Evolutionary conservation across 2,113 vertebrate species (phyloP), one percentile per base, ranked within the genome.

Genomic region (Semnornis frantzii): DNA sequence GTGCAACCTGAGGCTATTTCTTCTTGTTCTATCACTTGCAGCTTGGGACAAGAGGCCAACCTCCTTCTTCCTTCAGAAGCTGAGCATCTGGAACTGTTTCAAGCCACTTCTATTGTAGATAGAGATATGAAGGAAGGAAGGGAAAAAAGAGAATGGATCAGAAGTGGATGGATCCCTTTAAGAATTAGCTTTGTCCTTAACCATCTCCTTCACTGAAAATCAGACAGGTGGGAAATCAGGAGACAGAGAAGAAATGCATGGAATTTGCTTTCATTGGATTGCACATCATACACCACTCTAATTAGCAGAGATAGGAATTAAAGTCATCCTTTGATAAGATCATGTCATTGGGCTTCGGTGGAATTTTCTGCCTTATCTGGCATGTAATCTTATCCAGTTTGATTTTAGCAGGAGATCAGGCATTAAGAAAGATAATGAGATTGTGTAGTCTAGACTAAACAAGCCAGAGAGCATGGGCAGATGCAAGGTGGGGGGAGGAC

Each of bases 351-450:
- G 24, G 27, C 70, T 82, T 5, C 15, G 6, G 15, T 31, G 88
- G 74, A 85, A 82, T 92, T 95, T 93, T 93, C 91, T 10, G 18
- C 89, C 46, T 80, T 82, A 74, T 91, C 89, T 96, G 82, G 12
- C 15, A 0, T 12, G 54, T 75, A 89, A 93, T 92, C 91, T 82
- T 23, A 87, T 60, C 64, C 85, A 28, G 57, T 68, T 3, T 74
- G 89, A 77, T 87, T 74, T 66, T 54, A 92, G 48, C 82, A 57
- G 39, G 75, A 69, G 52, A 73, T 82, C 57, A 62, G 75, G 85
- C 80, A 81, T 93, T 68, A 85, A 34, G 82, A 57, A 79, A 15
- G 28, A 2, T 82, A 52, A 91, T 85, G 79, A 78, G 87, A 87
- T 94, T 76, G 52, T 73, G 15, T 25, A 16, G 87, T 91, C 89